phyloP scores from a whole-genome alignment of 2,797 vertebrate species.

The Periophthalmus magnuspinnatus region DNA sequence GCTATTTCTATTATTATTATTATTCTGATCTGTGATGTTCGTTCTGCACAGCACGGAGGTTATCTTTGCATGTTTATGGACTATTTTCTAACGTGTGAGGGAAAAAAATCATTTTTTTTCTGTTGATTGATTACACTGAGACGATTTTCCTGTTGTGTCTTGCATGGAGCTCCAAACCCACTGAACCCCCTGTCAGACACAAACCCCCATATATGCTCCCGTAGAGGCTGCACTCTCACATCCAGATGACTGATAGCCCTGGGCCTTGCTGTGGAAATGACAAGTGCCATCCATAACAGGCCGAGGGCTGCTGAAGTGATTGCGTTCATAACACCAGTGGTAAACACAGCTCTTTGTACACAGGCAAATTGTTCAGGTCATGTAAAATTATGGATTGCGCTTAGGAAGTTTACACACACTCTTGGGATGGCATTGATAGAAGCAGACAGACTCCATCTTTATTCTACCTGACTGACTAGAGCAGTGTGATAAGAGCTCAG shows the following conservation, averaged over 20 bases:
- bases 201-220: slow-evolving; percentile 19
- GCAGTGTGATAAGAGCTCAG: slow-evolving; percentile 45
- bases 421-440: slow-evolving; percentile 31
- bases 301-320: slow-evolving; percentile 73
- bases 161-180: slow-evolving; percentile 12
- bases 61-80: background rate
- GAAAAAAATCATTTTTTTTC: slow-evolving; percentile 9
- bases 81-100: background rate
- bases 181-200: slow-evolving; percentile 24
- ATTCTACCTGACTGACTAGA: slow-evolving; percentile 63
- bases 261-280: slow-evolving; percentile 68
- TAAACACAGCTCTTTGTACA: slow-evolving; percentile 66
- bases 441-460: slow-evolving; percentile 53
- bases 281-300: slow-evolving; percentile 76
- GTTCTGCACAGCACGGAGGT: background rate
- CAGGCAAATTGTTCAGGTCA: slow-evolving; percentile 51
- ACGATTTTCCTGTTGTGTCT: slow-evolving; percentile 24
- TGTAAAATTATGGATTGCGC: slow-evolving; percentile 49
- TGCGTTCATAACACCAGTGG: slow-evolving; percentile 67
- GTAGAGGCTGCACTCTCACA: slow-evolving; percentile 32
- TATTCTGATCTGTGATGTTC: background rate
- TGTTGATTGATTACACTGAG: slow-evolving; percentile 27
- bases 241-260: slow-evolving; percentile 64
- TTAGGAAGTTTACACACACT: slow-evolving; percentile 41
- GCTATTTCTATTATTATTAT: no score